A percentile compares a stretch with the other conserved stretches of the same genome.
Conservation (phyloP, 2,113 vertebrate genomes). For the Coptodon bakossiorum region DNA sequence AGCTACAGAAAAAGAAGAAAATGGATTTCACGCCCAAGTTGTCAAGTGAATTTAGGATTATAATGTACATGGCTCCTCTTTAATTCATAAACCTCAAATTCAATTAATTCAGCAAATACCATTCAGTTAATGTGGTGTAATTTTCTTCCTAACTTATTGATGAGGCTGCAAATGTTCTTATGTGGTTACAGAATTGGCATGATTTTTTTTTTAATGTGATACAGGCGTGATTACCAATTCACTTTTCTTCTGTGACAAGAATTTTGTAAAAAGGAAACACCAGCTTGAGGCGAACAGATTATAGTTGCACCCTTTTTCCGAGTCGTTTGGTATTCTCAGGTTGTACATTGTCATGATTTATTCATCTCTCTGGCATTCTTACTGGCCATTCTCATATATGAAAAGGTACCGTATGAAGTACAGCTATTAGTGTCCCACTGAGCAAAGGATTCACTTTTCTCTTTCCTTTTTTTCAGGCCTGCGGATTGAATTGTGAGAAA, state of each 20-base stretch:
- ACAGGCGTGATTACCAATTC: neutral
- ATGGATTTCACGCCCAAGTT: slow-evolving; percentile 48
- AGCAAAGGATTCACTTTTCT: slow-evolving; percentile 1
- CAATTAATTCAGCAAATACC: slow-evolving; percentile 47
- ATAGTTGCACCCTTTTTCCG: neutral
- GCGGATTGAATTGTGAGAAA: neutral
- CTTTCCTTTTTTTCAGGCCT: neutral
- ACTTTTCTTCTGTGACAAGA: slow-evolving; percentile 12
- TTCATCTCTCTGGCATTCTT: slow-evolving; percentile 21
- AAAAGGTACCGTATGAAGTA: slow-evolving; percentile 15
- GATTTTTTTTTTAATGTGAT: neutral
- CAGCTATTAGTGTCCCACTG: slow-evolving; percentile 16
- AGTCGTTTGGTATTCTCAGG: slow-evolving; percentile 30
- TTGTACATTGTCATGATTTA: slow-evolving; percentile 12
- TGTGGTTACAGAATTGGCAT: neutral
- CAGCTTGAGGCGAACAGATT: slow-evolving; percentile 4
- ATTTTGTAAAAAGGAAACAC: neutral
- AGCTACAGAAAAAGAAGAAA: slow-evolving; percentile 29
- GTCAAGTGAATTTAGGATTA: slow-evolving; percentile 41
- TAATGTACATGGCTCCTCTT: slow-evolving; percentile 49
- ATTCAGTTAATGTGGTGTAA: slow-evolving; percentile 14
- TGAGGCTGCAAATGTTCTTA: neutral
- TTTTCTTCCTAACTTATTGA: slow-evolving; percentile 1
- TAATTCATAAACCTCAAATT: slow-evolving; percentile 52
- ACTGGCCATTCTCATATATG: slow-evolving; percentile 8